Conservation (phyloP, 2,113 vertebrate species). For the Urocitellus parryii region DNA sequence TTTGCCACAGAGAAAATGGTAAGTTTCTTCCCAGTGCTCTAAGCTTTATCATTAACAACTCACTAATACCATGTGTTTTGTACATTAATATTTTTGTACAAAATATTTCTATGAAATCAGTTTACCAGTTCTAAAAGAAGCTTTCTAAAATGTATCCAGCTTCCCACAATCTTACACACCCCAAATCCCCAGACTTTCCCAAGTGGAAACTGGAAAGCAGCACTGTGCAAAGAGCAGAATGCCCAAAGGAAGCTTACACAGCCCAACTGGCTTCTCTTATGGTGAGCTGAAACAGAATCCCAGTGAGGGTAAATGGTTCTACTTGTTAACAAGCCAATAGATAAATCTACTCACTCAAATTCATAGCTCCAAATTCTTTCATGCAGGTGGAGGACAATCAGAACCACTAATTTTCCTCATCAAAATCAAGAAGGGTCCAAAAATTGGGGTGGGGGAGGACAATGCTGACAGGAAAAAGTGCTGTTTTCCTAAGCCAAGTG, state of each 20-base stretch:
- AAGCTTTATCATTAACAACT: slow-evolving; percentile 55
- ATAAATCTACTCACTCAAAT: not conserved
- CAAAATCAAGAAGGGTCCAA: not conserved
- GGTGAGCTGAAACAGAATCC: not conserved
- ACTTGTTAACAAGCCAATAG: not conserved
- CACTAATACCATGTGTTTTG: not conserved
- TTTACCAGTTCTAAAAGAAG: slow-evolving; percentile 49
- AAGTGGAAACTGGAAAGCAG: slow-evolving; percentile 30
- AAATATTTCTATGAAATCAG: slow-evolving; percentile 34
- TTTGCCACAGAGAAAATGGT: slow-evolving; percentile 11
- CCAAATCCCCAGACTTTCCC: slow-evolving; percentile 6
- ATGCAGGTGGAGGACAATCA: not conserved
- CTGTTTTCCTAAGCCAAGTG: not conserved
- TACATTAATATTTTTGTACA: slow-evolving; percentile 46
- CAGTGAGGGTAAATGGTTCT: not conserved
- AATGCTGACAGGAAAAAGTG: not conserved
- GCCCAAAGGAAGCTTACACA: not conserved
- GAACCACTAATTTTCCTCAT: not conserved
- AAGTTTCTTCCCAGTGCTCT: slow-evolving; percentile 50
- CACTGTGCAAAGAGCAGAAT: not conserved
- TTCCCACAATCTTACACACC: slow-evolving; percentile 16
- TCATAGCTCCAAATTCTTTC: not conserved
- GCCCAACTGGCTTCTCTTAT: not conserved
- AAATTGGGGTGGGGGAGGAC: not conserved
- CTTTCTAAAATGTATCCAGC: not conserved